A percentile compares a stretch with the other conserved stretches of the same genome.
Evolutionary conservation across 1,140 invertebrate genomes (phyloP).

Genomic region (Thrips palmi): DNA sequence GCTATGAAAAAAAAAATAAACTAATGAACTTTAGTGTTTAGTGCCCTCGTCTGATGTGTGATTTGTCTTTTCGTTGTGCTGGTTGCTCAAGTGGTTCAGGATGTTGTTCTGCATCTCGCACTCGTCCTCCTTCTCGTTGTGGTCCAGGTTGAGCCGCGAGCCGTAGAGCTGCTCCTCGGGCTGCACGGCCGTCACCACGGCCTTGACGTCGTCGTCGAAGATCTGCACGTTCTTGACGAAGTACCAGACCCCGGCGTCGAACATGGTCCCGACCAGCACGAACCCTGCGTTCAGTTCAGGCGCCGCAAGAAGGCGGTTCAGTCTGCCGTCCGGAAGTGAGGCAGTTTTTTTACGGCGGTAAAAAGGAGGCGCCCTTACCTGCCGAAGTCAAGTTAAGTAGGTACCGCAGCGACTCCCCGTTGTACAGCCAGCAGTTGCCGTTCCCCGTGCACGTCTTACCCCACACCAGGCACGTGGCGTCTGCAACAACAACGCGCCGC

Average conservation of each 20-base stretch:
- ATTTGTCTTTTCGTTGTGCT: too few relatives aligned
- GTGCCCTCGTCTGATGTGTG: too few relatives aligned
- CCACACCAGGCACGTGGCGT: conserved; percentile 49
- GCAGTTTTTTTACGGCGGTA: background rate
- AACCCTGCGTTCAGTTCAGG: conserved; percentile 27
- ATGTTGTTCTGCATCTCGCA: too few relatives aligned
- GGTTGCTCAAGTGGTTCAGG: too few relatives aligned
- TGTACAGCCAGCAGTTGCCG: conserved; percentile 56
- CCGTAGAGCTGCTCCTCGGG: too few relatives aligned
- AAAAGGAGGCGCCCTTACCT: conserved; percentile 23
- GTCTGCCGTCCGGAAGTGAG: background rate
- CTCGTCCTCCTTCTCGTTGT: too few relatives aligned
- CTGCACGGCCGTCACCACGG: conserved; percentile 25
- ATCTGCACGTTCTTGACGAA: conserved; percentile 47
- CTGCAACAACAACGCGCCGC: too few relatives aligned
- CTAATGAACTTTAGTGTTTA: too few relatives aligned
- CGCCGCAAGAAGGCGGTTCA: too few relatives aligned
- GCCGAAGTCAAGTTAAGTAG: conserved; percentile 44
- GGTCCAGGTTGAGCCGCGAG: too few relatives aligned
- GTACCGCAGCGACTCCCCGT: conserved; percentile 40
- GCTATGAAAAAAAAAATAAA: too few relatives aligned
- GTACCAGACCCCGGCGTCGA: conserved; percentile 46
- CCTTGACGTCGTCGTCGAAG: conserved; percentile 42
- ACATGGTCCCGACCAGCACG: conserved; percentile 38
- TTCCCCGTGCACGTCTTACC: conserved; percentile 49